A percentile compares a stretch with the other conserved stretches of the same genome.
Conservation (phyloP, 1,140 invertebrate genomes). For the Eumeta japonica region DNA sequence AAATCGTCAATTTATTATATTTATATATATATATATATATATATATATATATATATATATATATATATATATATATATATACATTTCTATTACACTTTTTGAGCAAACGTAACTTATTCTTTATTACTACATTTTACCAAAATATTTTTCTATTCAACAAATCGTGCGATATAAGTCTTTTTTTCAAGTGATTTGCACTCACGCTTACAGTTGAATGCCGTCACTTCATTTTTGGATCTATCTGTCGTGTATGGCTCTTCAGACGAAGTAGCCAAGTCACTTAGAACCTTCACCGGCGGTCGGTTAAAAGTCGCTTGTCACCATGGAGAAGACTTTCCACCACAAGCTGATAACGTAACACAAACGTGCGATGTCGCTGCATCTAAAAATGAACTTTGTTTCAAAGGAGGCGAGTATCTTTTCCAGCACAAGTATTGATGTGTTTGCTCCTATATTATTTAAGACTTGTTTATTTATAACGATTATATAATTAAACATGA, state of each 20-base stretch:
- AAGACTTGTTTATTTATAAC: neutral
- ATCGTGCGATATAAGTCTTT: too few relatives aligned
- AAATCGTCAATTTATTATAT: too few relatives aligned
- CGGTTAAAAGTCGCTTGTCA: constrained; percentile 63
- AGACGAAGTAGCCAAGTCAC: constrained; percentile 60
- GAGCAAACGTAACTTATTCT: too few relatives aligned
- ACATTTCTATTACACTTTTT: too few relatives aligned
- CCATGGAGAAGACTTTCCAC: constrained; percentile 67
- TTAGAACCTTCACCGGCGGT: constrained; percentile 67
- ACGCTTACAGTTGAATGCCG: constrained; percentile 77
- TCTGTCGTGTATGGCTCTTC: constrained; percentile 83
- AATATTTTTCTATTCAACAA: too few relatives aligned
- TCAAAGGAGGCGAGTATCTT: constrained; percentile 68
- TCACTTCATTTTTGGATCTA: constrained; percentile 82
- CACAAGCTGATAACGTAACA: constrained; percentile 65
- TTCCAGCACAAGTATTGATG: too few relatives aligned
- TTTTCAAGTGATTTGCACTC: too few relatives aligned
- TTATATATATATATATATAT: too few relatives aligned
- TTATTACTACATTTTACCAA: too few relatives aligned
- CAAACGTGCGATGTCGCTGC: constrained; percentile 62
- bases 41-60: too few relatives aligned
- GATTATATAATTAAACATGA: neutral
- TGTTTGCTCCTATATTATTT: too few relatives aligned
- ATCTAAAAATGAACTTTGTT: constrained; percentile 65
- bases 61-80: too few relatives aligned